phyloP scores from a whole-genome alignment of 2,888 invertebrate species.

The Morinoia aosen region DNA sequence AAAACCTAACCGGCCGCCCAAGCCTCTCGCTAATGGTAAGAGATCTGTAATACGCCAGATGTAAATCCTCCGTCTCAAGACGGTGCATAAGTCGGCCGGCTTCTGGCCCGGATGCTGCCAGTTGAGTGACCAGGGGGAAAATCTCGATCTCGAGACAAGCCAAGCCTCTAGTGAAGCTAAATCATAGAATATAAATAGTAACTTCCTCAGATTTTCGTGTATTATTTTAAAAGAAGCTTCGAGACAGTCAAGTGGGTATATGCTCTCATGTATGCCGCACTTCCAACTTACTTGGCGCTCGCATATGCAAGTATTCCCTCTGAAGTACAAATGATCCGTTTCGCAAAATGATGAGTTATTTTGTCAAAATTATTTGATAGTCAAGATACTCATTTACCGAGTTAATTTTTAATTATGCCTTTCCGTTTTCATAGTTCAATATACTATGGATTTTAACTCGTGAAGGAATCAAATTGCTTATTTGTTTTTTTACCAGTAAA shows the following conservation, averaged over 20 bases:
- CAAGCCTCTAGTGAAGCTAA: not conserved
- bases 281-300: not conserved
- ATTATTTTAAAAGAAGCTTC: slow-evolving; percentile 14
- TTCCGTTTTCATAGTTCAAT: not conserved
- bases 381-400: not conserved
- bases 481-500: not conserved
- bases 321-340: not conserved
- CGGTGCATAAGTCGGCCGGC: not conserved
- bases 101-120: not conserved
- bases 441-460: not conserved
- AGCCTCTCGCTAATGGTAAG: not conserved
- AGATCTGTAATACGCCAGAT: slow-evolving; percentile 40
- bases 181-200: slow-evolving; percentile 20
- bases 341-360: not conserved
- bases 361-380: not conserved
- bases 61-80: not conserved
- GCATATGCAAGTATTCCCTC: not conserved
- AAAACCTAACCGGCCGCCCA: slow-evolving; percentile 48
- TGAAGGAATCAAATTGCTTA: not conserved
- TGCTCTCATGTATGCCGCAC: not conserved
- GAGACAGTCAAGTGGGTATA: not conserved
- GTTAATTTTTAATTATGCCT: not conserved
- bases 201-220: not conserved
- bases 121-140: not conserved
- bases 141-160: slow-evolving; percentile 10